Conservation (phyloP, 2,113 vertebrate genomes). For the Gopherus flavomarginatus region DNA sequence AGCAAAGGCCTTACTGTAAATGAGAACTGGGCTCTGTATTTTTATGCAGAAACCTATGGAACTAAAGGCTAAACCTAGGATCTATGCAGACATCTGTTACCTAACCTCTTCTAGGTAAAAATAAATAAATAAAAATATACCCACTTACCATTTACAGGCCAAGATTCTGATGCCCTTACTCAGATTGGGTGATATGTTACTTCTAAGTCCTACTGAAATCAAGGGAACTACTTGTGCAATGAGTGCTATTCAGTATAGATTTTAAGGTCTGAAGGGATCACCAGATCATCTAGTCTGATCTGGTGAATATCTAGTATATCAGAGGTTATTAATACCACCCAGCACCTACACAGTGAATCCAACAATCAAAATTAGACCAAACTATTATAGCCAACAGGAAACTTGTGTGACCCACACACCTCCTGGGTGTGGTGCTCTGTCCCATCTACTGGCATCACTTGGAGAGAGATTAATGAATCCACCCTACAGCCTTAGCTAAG, state of each 20-base stretch:
- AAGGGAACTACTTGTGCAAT: background rate
- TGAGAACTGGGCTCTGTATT: background rate
- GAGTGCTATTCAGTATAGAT: background rate
- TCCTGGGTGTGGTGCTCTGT: too few relatives aligned
- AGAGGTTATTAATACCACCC: background rate
- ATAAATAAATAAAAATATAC: background rate
- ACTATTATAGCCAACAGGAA: background rate
- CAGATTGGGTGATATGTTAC: background rate
- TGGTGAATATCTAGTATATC: background rate
- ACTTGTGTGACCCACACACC: background rate
- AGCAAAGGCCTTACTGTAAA: background rate
- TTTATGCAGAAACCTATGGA: background rate
- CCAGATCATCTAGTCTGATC: background rate
- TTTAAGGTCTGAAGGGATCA: background rate
- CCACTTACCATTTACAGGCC: background rate
- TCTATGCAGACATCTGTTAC: background rate
- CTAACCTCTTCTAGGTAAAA: background rate
- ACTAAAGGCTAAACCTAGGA: background rate
- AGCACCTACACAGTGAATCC: background rate
- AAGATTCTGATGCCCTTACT: background rate
- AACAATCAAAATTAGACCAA: background rate
- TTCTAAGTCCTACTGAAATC: background rate
- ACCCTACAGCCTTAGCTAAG: too few relatives aligned
- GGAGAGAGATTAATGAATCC: too few relatives aligned
- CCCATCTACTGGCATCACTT: too few relatives aligned